A percentile compares a stretch with the other conserved stretches of the same genome.
phyloP scores from a whole-genome alignment of 2,113 vertebrate species.

The Brevimyrus niger region DNA sequence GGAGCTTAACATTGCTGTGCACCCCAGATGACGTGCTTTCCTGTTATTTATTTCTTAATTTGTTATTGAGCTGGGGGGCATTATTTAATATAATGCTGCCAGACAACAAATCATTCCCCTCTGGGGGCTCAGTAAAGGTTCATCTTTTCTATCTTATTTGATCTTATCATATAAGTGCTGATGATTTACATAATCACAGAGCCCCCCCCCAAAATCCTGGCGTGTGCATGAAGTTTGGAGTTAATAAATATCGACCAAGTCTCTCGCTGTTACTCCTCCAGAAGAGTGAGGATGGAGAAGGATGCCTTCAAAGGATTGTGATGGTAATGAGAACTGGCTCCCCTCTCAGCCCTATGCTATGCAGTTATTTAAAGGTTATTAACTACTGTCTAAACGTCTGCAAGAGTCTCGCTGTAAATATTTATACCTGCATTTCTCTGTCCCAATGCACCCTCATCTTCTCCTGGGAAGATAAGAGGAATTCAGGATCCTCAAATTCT shows the following conservation, averaged over 20 bases:
- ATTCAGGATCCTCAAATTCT: background rate
- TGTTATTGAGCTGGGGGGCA: background rate
- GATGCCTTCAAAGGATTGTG: conserved; percentile 13
- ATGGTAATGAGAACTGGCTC: conserved; percentile 5
- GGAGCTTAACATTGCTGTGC: background rate
- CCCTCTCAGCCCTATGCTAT: background rate
- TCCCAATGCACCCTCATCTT: background rate
- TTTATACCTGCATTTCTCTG: background rate
- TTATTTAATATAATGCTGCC: background rate
- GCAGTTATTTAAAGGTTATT: background rate
- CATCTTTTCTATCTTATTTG: background rate
- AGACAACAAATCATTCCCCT: background rate
- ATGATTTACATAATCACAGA: conserved; percentile 5
- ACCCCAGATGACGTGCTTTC: background rate
- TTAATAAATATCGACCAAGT: background rate
- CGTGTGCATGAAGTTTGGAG: background rate
- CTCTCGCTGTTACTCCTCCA: background rate
- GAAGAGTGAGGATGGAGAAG: background rate
- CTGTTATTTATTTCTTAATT: background rate
- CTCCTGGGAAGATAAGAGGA: background rate
- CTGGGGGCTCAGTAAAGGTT: background rate
- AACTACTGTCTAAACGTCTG: conserved; percentile 9
- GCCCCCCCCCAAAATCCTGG: background rate
- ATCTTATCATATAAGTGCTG: background rate
- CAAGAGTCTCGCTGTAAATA: background rate